A percentile compares a stretch with the other conserved stretches of the same genome.
phyloP scores from a whole-genome alignment of 1,140 invertebrate species.

The Diploscapter pachys region DNA sequence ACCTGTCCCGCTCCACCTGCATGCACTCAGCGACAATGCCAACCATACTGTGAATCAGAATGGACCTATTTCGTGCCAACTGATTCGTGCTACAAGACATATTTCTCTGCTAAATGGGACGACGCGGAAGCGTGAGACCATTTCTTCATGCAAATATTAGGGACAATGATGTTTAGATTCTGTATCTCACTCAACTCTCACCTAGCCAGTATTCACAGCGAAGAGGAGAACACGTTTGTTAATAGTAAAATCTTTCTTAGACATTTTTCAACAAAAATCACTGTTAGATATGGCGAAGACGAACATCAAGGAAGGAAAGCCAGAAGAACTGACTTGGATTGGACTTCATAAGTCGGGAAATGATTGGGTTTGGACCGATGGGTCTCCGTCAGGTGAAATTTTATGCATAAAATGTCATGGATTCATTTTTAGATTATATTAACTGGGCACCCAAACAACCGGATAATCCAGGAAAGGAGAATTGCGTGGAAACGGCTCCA shows the following conservation, averaged over 20 bases:
- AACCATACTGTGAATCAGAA: constrained; percentile 9
- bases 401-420: no score
- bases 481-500: constrained; percentile 14
- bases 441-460: constrained; percentile 24
- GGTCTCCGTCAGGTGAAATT: background rate
- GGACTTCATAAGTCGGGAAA: constrained; percentile 12
- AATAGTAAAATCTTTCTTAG: background rate
- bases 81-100: constrained; percentile 20
- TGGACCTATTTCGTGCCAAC: constrained; percentile 31
- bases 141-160: no score
- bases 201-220: constrained; percentile 16
- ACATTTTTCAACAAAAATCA: background rate
- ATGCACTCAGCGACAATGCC: constrained; percentile 16
- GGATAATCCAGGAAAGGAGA: constrained; percentile 17
- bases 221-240: constrained; percentile 28
- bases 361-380: constrained; percentile 27
- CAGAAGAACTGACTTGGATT: constrained; percentile 20
- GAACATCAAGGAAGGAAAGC: constrained; percentile 9
- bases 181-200: constrained; percentile 14
- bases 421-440: constrained; percentile 6
- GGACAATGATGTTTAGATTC: background rate
- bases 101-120: constrained; percentile 8
- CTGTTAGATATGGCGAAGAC: constrained; percentile 11
- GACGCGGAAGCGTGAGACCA: constrained; percentile 9
- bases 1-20: constrained; percentile 16